Evolutionary conservation across 2,113 vertebrate genomes (phyloP), one percentile per base, ranked within the genome.

Genomic region (Lagenorhynchus albirostris): DNA sequence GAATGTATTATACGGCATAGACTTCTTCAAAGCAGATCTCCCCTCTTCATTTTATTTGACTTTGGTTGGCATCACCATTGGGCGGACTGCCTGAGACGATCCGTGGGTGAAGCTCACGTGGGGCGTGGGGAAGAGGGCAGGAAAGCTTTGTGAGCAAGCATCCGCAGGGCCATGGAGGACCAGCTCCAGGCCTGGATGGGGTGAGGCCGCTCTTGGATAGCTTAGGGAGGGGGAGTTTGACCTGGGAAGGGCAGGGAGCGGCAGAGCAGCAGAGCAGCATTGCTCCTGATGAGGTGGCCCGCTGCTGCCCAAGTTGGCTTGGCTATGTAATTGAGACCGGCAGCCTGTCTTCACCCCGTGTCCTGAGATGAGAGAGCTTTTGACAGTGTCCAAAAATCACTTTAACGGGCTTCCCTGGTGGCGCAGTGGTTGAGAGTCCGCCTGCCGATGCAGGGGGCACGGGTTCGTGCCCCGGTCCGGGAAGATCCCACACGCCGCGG

Each of bases 371-470:
- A 96, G 95, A 97, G 91, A 84, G 79, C 83, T 80, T 94, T 95
- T 95, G 90, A 98, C 92, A 84, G 95, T 94, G 94, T 96, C 94
- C 97, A 96, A 97, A 98, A 95, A 96, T 96, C 95, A 92, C 95
- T 97, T 97, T 80, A 96, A 96, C 8, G 2, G 47, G 47, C 12
- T 13, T 50, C 47, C 47, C 47, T 50, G 47, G 12, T 50, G 47
- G 47, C 47, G 47, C 47, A 50, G 47, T 50, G 47, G 12, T 50
- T 50, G 12, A 50, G 47, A 50, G 47, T 50, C 47, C 3, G 3
- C 47, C 47, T 50, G 47, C 47, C 44, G 44, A 47, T 47, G 44
- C 44, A 47, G 44, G 44, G 44, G 44, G 2, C 44, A 47, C 2
- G 44, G 44, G 44, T 47, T 47, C 44, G 44, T 47, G 10, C 44